Evolutionary conservation across 2,888 invertebrate genomes (phyloP), one percentile per base, ranked within the genome.

Genomic region (Chrysolina oricalcia): DNA sequence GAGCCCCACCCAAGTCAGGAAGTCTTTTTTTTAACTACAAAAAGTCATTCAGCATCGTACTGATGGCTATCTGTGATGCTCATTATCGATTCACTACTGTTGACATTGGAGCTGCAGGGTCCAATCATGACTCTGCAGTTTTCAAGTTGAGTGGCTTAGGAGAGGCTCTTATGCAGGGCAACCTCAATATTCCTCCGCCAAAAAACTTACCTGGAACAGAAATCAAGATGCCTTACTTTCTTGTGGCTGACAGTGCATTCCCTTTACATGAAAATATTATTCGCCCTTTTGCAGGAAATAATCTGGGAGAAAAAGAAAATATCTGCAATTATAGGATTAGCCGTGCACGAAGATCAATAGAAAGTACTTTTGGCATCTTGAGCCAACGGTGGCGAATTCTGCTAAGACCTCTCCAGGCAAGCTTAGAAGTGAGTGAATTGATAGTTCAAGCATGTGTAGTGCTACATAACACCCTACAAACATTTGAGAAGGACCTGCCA

Each of bases 61-160:
- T 70, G 82, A 80, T 86, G 77, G 85, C 83, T 35, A 65, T 81
- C 53, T 84, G 84, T 70, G 84, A 85, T 75, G 81, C 82, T 1
- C 77, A 83, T 17, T 85, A 84, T 76, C 74, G 74, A 56, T 87
- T 87, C 81, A 75, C 80, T 35, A 78, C 80, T 63, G 80, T 83
- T 19, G 84, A 85, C 76, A 82, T 85, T 69, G 86, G 87, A 35
- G 79, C 79, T 64, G 82, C 81, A 77, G 85, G 85, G 9, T 81
- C 80, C 68, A 80, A 81, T 76, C 83, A 83, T 78, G 85, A 86
- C 77, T 82, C 83, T 23, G 80, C 81, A 15, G 73, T 84, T 23
- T 81, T 84, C 68, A 65, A 62, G 65, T n/a, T 53, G 9, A 69
- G 69, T 66, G 59, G 70, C 23, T 72, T 78, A 66, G 78, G 72